Evolutionary conservation across 2,113 vertebrate genomes (phyloP).

Genomic region (Poeciliopsis occidentalis): DNA sequence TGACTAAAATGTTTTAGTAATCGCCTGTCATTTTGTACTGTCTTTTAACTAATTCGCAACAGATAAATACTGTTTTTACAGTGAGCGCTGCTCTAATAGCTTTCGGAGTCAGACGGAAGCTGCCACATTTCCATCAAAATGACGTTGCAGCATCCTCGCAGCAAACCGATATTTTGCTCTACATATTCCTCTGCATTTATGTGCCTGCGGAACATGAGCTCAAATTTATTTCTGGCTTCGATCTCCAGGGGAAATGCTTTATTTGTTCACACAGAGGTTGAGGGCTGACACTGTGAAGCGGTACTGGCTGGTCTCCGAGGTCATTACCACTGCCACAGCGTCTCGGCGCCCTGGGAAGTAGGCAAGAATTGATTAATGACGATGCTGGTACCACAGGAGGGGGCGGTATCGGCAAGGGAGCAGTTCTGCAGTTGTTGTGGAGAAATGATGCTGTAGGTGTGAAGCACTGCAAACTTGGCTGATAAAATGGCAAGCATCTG

Average conservation of each 20-base stretch:
- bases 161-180: neutral
- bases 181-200: conserved; percentile 19
- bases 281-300: conserved; percentile 62
- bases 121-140: conserved; percentile 29
- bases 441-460: conserved; percentile 7
- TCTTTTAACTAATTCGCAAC: conserved; percentile 59
- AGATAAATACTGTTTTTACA: conserved; percentile 42
- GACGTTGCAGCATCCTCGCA: conserved; percentile 17
- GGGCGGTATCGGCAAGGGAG: conserved; percentile 24
- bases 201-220: neutral
- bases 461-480: no score
- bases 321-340: conserved; percentile 68
- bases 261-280: conserved; percentile 51
- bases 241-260: conserved; percentile 29
- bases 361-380: conserved; percentile 75
- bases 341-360: conserved; percentile 58
- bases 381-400: conserved; percentile 36
- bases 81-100: conserved; percentile 22
- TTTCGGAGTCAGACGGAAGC: conserved; percentile 32
- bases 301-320: conserved; percentile 65
- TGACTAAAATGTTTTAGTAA: conserved; percentile 62
- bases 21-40: conserved; percentile 26
- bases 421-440: conserved; percentile 34
- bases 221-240: conserved; percentile 6
- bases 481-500: no score